phyloP scores from a whole-genome alignment of 2,888 invertebrate species.

The Cephus rjabovi region DNA sequence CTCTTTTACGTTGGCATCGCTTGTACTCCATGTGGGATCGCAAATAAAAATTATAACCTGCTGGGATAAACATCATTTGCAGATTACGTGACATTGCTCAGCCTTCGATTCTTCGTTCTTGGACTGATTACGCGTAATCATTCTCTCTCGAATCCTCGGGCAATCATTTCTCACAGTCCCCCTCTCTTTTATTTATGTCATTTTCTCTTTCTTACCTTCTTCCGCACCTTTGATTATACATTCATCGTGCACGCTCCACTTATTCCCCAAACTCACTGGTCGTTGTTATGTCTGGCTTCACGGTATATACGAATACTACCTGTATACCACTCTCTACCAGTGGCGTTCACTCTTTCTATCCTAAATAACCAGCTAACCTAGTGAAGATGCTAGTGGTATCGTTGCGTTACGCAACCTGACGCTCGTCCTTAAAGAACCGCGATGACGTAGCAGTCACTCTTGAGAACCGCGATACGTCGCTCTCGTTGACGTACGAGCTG shows the following conservation, averaged over 20 bases:
- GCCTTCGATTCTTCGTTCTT: neutral
- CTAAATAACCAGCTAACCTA: neutral
- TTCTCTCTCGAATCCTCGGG: neutral
- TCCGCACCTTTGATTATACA: neutral
- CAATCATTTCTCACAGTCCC: neutral
- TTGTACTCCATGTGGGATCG: neutral
- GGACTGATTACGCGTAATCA: neutral
- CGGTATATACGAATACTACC: neutral
- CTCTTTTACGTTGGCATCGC: neutral
- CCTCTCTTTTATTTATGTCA: neutral
- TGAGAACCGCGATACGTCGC: neutral
- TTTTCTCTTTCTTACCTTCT: neutral
- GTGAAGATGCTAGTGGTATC: neutral
- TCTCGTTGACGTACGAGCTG: neutral
- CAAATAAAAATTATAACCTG: neutral
- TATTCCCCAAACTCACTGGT: neutral
- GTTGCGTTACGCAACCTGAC: neutral
- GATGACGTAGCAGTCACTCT: neutral
- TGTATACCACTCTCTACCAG: neutral
- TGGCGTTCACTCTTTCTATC: neutral
- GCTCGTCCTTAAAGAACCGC: neutral
- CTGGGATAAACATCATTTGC: neutral
- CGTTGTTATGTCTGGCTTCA: neutral
- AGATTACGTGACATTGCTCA: neutral
- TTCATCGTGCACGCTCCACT: neutral